Conservation (phyloP, 2,797 vertebrate genomes). For the Micrastur ruficollis region DNA sequence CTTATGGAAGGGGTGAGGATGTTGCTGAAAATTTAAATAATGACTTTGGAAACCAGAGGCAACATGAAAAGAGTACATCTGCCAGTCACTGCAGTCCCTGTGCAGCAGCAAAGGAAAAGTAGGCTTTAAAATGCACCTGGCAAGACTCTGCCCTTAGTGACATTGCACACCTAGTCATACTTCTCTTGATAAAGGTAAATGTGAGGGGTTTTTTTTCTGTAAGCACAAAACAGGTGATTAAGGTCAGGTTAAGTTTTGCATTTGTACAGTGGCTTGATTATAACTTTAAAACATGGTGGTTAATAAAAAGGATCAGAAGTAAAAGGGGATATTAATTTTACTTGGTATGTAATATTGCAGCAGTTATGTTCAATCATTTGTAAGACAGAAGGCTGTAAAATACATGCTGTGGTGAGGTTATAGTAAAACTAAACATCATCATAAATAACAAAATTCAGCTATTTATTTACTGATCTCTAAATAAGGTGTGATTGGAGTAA, state of each 20-base stretch:
- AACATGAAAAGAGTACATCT: neutral
- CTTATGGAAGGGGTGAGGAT: neutral
- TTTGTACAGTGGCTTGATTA: neutral
- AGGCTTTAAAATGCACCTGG: neutral
- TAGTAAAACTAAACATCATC: neutral
- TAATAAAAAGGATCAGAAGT: conserved; percentile 26
- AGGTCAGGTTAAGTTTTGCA: neutral
- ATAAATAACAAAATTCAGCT: conserved; percentile 74
- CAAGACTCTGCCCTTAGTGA: neutral
- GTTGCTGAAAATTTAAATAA: conserved; percentile 23
- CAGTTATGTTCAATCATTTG: conserved; percentile 56
- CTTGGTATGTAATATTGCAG: neutral
- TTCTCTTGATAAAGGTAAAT: neutral
- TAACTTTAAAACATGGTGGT: neutral
- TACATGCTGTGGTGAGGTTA: neutral
- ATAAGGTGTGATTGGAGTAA: conserved; percentile 75
- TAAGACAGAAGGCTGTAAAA: conserved; percentile 55
- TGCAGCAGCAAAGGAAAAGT: neutral
- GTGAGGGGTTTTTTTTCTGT: fast-evolving
- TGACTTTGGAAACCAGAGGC: neutral
- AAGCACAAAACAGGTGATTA: neutral
- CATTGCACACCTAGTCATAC: neutral
- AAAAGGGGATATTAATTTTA: conserved; percentile 61
- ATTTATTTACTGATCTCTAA: conserved; percentile 76
- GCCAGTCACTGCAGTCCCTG: neutral